A percentile compares a stretch with the other conserved stretches of the same genome.
These are phyloP conservation scores for Choloepus didactylus DNA, from an alignment of 2,797 vertebrate genomes.

Conservation along the genomic window DNA sequence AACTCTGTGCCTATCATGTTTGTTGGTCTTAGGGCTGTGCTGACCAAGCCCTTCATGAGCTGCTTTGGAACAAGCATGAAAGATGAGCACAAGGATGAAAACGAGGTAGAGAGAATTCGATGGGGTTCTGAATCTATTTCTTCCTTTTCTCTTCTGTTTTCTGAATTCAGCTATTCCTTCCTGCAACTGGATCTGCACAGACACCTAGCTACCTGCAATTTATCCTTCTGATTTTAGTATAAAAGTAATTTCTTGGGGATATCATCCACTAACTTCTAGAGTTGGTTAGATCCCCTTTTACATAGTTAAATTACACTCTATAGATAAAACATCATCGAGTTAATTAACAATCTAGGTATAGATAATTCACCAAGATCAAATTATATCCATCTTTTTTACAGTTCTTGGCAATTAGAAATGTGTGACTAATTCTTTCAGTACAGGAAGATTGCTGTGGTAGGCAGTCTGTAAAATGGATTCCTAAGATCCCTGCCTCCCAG, in stretches of 20 bases:
- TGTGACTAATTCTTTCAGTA: neutral
- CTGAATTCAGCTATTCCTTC: neutral
- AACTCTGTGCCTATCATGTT: too few relatives aligned
- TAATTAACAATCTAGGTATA: constrained; percentile 5
- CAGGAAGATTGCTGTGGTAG: neutral
- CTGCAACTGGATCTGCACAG: neutral
- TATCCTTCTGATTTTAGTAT: neutral
- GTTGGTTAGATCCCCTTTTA: neutral
- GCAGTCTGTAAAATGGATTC: neutral
- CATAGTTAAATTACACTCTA: neutral
- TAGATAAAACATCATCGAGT: neutral
- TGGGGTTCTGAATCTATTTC: neutral
- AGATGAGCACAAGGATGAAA: neutral
- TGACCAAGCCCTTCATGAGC: too few relatives aligned
- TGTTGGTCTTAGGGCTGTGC: too few relatives aligned
- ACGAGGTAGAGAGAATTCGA: neutral
- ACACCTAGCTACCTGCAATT: neutral
- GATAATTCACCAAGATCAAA: neutral
- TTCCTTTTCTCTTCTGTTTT: neutral
- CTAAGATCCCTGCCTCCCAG: neutral
- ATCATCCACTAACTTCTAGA: neutral
- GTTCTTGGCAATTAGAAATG: neutral
- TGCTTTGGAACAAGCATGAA: neutral
- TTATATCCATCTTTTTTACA: neutral
- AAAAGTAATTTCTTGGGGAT: neutral